phyloP scores from a whole-genome alignment of 2,888 invertebrate genomes.

The Morpho helenor region DNA sequence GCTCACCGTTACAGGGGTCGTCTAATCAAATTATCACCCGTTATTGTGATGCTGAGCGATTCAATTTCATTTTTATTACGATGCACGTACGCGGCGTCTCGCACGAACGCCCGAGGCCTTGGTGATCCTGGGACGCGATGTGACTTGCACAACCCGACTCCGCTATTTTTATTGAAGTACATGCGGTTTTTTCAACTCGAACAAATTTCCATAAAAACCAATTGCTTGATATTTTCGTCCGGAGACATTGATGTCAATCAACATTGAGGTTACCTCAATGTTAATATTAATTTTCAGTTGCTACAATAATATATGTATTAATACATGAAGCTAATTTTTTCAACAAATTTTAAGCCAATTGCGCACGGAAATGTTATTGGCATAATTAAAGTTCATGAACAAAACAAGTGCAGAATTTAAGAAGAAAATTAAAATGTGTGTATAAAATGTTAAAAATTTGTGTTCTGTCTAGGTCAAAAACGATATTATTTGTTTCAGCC shows the following conservation, averaged over 20 bases:
- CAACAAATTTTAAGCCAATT: neutral
- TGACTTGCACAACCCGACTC: conserved; percentile 66
- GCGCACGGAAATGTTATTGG: no score
- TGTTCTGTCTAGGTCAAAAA: no score
- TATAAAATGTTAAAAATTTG: no score
- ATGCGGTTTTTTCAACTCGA: conserved; percentile 1
- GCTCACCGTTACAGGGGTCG: neutral
- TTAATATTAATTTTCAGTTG: neutral
- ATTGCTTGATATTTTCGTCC: conserved; percentile 14
- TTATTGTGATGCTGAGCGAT: conserved; percentile 25
- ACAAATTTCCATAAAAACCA: conserved; percentile 17
- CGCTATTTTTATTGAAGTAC: conserved; percentile 47
- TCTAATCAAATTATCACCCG: conserved; percentile 7
- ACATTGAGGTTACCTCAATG: conserved; percentile 18
- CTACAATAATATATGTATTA: neutral
- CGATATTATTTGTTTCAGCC: no score
- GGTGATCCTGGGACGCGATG: conserved; percentile 63
- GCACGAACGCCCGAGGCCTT: conserved; percentile 67
- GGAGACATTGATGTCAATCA: conserved; percentile 11
- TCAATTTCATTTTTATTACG: conserved; percentile 33
- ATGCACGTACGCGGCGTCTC: conserved; percentile 52
- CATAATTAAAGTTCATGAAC: no score
- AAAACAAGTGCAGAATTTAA: no score
- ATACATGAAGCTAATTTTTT: neutral
- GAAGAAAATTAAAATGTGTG: no score